phyloP scores from a whole-genome alignment of 1,140 invertebrate species.

The Physella acuta region DNA sequence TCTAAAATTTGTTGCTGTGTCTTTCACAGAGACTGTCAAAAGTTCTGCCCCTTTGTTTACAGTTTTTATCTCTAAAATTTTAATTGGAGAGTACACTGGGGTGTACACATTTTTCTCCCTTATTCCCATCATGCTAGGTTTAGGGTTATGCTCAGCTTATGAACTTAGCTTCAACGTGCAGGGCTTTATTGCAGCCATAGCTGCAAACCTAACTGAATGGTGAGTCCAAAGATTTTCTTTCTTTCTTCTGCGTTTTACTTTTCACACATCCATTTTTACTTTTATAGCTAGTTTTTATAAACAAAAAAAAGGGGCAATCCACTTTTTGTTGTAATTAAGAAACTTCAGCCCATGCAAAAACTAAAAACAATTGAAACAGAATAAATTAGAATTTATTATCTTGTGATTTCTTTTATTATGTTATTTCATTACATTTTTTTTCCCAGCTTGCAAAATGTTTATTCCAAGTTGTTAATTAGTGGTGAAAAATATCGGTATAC shows the following conservation, averaged over 20 bases:
- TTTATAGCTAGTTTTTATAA: too few relatives aligned
- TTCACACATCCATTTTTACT: too few relatives aligned
- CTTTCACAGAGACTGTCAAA: slow-evolving; percentile 85
- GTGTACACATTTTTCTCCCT: slow-evolving; percentile 77
- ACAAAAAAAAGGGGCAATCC: too few relatives aligned
- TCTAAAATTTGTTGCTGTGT: slow-evolving; percentile 81
- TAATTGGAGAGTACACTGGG: slow-evolving; percentile 72
- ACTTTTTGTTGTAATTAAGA: too few relatives aligned
- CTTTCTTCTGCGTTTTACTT: too few relatives aligned
- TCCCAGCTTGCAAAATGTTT: slow-evolving; percentile 78
- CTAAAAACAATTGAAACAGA: too few relatives aligned
- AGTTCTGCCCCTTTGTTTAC: slow-evolving; percentile 84
- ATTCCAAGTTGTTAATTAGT: slow-evolving; percentile 80
- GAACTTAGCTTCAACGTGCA: slow-evolving; percentile 79
- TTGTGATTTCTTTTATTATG: neutral
- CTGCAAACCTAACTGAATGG: slow-evolving; percentile 83
- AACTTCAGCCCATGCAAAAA: too few relatives aligned
- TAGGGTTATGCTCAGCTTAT: slow-evolving; percentile 80
- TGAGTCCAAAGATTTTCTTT: too few relatives aligned
- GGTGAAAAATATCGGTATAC: slow-evolving; percentile 78
- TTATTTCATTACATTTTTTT: slow-evolving; percentile 13
- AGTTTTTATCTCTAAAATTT: slow-evolving; percentile 71
- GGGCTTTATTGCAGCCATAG: slow-evolving; percentile 78
- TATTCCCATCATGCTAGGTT: slow-evolving; percentile 81
- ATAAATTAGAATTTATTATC: too few relatives aligned